phyloP scores from a whole-genome alignment of 64 coral and sea anemone genomes.

The Montipora sp. region DNA sequence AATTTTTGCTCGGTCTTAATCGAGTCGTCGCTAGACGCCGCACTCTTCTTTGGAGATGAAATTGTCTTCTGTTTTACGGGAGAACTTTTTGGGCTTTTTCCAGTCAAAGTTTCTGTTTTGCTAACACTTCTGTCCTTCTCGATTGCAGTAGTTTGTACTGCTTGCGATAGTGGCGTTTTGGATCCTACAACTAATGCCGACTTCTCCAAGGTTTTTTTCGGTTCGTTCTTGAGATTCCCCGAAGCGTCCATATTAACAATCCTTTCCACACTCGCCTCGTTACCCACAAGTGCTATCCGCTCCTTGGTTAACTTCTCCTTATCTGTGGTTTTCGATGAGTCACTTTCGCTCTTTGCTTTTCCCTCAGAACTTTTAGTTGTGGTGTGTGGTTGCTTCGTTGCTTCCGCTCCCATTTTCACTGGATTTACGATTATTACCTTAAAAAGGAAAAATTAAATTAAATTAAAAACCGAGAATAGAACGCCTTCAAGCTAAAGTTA shows the following conservation, averaged over 20 bases:
- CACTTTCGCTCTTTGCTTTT: background rate
- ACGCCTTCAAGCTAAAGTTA: background rate
- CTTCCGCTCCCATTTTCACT: background rate
- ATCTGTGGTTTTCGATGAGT: background rate
- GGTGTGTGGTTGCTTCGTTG: background rate
- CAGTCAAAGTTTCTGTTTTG: background rate
- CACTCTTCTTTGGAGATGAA: background rate
- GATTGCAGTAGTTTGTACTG: background rate
- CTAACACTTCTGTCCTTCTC: background rate
- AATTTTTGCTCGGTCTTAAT: background rate
- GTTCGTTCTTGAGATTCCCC: background rate
- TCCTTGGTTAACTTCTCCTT: background rate
- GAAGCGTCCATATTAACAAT: background rate
- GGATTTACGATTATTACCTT: conserved; percentile 44
- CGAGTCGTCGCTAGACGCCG: background rate
- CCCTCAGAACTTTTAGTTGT: background rate
- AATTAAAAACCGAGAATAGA: background rate
- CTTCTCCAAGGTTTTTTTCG: background rate
- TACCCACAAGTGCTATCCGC: background rate
- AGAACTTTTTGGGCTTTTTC: background rate
- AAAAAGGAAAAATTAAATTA: background rate
- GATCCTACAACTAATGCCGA: background rate
- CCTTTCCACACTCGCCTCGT: background rate
- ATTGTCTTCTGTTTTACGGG: background rate
- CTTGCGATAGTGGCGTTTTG: background rate